These are phyloP conservation scores for Bradypodion pumilum DNA, from an alignment of 2,797 vertebrate species.

Conservation along the genomic window DNA sequence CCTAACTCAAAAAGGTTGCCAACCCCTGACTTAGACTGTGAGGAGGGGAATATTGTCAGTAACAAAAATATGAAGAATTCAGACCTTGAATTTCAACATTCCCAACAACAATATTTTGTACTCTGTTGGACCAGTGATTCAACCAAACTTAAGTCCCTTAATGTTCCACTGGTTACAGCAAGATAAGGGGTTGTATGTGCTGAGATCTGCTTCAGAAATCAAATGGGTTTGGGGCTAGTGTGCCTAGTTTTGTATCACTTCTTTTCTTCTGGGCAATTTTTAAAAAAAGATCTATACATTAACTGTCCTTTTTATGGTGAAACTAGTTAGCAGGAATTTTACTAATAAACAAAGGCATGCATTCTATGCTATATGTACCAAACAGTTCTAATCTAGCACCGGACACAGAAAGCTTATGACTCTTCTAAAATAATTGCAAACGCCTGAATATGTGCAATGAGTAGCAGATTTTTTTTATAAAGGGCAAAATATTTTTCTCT, in stretches of 20 bases:
- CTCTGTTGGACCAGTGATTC: neutral
- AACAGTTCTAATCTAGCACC: slow-evolving; percentile 7
- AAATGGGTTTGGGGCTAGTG: neutral
- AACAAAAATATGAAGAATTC: neutral
- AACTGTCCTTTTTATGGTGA: neutral
- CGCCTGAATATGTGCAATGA: slow-evolving; percentile 13
- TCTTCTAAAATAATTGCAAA: slow-evolving; percentile 15
- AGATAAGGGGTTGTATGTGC: neutral
- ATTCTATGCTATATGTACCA: neutral
- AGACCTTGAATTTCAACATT: neutral
- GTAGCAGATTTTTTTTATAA: slow-evolving; percentile 24
- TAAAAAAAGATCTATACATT: neutral
- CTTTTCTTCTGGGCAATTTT: neutral
- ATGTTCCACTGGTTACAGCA: neutral
- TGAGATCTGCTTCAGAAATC: neutral
- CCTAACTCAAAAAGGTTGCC: too few relatives aligned
- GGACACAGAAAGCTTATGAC: slow-evolving; percentile 8
- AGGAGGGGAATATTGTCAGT: slow-evolving; percentile 14
- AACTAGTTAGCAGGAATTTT: neutral
- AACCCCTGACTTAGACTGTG: too few relatives aligned
- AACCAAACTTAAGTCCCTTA: neutral
- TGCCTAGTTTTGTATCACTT: neutral
- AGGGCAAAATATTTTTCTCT: slow-evolving; percentile 34
- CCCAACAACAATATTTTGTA: neutral
- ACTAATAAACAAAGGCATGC: neutral